A percentile compares a stretch with the other conserved stretches of the same genome.
phyloP scores from a whole-genome alignment of 2,888 invertebrate genomes.

The Drosophila austrosaltans region DNA sequence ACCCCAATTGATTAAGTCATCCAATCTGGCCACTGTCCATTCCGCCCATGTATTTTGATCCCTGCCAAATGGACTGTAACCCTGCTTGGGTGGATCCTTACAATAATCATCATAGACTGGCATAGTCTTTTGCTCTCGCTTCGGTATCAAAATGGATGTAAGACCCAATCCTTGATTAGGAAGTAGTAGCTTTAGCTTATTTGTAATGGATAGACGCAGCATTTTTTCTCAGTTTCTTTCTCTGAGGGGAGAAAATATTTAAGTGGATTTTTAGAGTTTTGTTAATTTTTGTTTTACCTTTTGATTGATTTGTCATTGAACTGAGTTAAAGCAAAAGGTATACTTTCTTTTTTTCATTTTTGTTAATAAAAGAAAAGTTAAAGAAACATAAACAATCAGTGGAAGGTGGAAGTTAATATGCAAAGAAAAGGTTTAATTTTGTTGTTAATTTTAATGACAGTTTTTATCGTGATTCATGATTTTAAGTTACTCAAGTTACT shows the following conservation, averaged over 20 bases:
- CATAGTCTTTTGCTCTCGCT: conserved; percentile 80
- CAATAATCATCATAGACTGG: conserved; percentile 74
- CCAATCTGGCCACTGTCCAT: conserved; percentile 94
- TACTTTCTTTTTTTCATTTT: not conserved
- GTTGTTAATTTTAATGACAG: not conserved
- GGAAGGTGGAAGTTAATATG: not conserved
- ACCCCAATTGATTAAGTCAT: conserved; percentile 97
- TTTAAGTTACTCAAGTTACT: conserved; percentile 5
- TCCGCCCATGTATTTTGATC: conserved; percentile 89
- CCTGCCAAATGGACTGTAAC: conserved; percentile 83
- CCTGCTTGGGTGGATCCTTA: conserved; percentile 84
- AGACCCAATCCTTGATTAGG: not conserved
- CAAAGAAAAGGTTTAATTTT: not conserved
- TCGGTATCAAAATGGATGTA: not conserved
- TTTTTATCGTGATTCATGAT: not conserved
- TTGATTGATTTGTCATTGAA: not conserved
- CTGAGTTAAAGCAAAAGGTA: too few species aligned
- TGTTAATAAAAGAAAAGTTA: not conserved
- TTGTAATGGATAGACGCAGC: not conserved
- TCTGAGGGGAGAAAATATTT: not conserved
- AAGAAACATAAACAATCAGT: not conserved
- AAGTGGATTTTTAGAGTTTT: not conserved
- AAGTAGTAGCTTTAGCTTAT: not conserved
- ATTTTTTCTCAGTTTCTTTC: not conserved
- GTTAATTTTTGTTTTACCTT: not conserved